Evolutionary conservation across 2,797 vertebrate species (phyloP).

Genomic region (Amblyopsis hoosieri): DNA sequence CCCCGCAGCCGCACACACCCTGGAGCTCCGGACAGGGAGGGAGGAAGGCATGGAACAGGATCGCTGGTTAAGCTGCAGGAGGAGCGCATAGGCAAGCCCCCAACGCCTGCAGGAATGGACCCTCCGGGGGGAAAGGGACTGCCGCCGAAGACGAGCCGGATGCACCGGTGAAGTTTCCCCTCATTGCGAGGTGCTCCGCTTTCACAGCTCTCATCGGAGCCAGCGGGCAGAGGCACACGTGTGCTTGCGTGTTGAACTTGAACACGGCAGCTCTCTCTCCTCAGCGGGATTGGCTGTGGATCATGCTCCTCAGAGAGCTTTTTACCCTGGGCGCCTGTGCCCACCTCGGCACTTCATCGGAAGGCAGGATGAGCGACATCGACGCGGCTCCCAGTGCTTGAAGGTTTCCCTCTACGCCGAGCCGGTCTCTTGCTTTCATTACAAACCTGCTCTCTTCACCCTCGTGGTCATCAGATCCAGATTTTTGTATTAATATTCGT

Average conservation of each 20-base stretch:
- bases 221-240: slow-evolving; percentile 7
- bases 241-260: slow-evolving; percentile 21
- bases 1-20: no score
- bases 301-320: slow-evolving; percentile 7
- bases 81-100: background rate
- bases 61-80: slow-evolving; percentile 39
- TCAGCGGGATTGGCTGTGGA: slow-evolving; percentile 25
- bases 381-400: slow-evolving; percentile 29
- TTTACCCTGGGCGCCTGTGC: slow-evolving; percentile 17
- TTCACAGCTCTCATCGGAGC: background rate
- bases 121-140: slow-evolving; percentile 18
- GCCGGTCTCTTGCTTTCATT: slow-evolving; percentile 2
- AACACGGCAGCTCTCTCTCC: slow-evolving; percentile 3
- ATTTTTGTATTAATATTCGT: slow-evolving; percentile 1
- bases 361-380: slow-evolving; percentile 14
- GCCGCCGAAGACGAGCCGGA: no score
- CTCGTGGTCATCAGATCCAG: slow-evolving; percentile 13
- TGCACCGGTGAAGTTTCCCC: no score
- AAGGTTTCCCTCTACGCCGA: slow-evolving; percentile 19
- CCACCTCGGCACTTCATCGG: background rate
- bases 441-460: no score
- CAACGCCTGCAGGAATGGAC: slow-evolving; percentile 3
- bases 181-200: no score
- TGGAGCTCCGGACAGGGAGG: no score
- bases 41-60: slow-evolving; percentile 27